Percentiles rank a stretch among this genome's conserved stretches.
Conservation (phyloP, 2,888 invertebrate species). For the Drosophila neonasuta region DNA sequence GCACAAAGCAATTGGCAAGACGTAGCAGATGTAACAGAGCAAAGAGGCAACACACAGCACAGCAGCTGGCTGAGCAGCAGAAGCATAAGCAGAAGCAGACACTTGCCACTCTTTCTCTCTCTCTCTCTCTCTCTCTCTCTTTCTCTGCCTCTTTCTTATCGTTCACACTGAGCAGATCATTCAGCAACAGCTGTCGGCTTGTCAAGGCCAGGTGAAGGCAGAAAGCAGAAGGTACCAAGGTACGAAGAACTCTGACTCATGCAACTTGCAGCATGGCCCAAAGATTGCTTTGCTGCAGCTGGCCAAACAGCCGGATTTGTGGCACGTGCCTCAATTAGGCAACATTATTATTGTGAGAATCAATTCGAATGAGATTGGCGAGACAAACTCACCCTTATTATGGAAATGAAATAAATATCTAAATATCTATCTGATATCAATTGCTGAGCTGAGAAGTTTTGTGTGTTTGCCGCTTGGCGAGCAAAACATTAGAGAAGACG, state of each 20-base stretch:
- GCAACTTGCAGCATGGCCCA: conserved; percentile 36
- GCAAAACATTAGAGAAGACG: not conserved
- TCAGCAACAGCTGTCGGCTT: conserved; percentile 46
- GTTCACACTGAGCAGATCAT: conserved; percentile 40
- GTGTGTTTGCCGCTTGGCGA: not conserved
- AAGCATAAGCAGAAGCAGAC: conserved; percentile 11
- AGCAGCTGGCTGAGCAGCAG: conserved; percentile 55
- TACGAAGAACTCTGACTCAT: conserved; percentile 16
- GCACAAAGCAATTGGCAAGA: conserved; percentile 19
- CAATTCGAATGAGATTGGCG: not conserved
- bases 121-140: conserved; percentile 15
- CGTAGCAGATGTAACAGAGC: conserved; percentile 12
- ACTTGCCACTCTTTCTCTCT: conserved; percentile 24
- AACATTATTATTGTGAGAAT: not conserved
- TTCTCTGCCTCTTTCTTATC: conserved; percentile 1
- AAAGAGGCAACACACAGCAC: conserved; percentile 18
- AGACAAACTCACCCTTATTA: not conserved
- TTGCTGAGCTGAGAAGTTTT: conserved; percentile 7
- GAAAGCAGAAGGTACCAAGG: conserved; percentile 11
- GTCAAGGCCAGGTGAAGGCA: conserved; percentile 46
- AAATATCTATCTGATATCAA: not conserved
- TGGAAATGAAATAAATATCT: not conserved
- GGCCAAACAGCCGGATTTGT: not conserved
- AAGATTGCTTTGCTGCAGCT: conserved; percentile 21
- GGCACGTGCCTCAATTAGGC: conserved; percentile 14